Conservation (phyloP, 2,888 invertebrate genomes). For the Slavum lentiscoides region DNA sequence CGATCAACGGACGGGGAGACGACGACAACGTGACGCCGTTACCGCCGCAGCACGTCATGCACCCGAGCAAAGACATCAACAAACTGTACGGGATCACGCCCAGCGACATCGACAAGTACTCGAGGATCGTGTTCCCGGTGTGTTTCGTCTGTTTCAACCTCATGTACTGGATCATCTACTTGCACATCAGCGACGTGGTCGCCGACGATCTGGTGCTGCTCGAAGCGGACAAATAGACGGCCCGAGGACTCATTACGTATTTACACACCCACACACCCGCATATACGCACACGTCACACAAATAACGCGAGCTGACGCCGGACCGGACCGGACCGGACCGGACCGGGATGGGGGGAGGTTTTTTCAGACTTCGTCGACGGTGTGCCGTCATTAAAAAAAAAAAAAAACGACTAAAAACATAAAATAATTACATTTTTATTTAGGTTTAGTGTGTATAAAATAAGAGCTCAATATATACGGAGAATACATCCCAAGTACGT, state of each 20-base stretch:
- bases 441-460: conserved; percentile 37
- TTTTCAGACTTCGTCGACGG: not conserved
- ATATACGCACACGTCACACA: too few relatives aligned
- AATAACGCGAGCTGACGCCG: too few relatives aligned
- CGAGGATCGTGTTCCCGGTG: conserved; percentile 95
- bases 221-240: conserved; percentile 68
- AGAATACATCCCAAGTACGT: conserved; percentile 12
- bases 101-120: conserved; percentile 98
- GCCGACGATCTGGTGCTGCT: conserved; percentile 89
- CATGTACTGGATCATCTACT: conserved; percentile 97
- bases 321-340: too few relatives aligned
- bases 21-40: conserved; percentile 65
- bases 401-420: not conserved
- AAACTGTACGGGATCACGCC: conserved; percentile 90
- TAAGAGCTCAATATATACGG: conserved; percentile 37
- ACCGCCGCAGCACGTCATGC: conserved; percentile 75
- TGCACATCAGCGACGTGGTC: conserved; percentile 93
- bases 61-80: conserved; percentile 90
- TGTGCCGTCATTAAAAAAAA: not conserved
- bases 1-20: conserved; percentile 78
- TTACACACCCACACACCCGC: too few relatives aligned
- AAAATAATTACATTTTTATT: conserved; percentile 30
- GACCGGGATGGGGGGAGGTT: not conserved
- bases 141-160: conserved; percentile 98
- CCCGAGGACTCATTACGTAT: not conserved